Evolutionary conservation across 2,888 invertebrate species (phyloP).

Genomic region (Clivina fossor): DNA sequence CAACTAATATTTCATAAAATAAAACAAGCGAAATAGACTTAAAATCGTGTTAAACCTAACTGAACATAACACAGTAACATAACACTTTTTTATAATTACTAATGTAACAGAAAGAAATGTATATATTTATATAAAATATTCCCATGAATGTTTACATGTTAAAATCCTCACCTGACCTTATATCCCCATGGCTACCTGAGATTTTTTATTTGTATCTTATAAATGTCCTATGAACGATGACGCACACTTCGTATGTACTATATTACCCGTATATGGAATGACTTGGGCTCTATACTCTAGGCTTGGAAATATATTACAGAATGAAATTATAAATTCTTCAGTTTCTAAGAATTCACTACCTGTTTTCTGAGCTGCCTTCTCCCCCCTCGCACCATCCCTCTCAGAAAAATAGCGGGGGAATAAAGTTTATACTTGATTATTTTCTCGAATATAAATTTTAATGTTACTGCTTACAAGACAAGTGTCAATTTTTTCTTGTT

Average conservation of each 20-base stretch:
- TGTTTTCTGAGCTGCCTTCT: conserved; percentile 21
- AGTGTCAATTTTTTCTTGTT: conserved; percentile 18
- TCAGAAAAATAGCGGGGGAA: background rate
- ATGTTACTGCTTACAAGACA: conserved; percentile 10
- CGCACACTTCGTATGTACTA: too few species aligned
- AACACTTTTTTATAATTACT: conserved; percentile 29
- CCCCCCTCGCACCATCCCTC: background rate
- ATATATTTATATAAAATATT: conserved; percentile 31
- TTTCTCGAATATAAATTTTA: conserved; percentile 21
- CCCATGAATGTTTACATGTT: conserved; percentile 30
- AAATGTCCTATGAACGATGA: background rate
- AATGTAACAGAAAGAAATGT: conserved; percentile 27
- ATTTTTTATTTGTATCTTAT: conserved; percentile 21
- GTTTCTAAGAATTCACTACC: conserved; percentile 29
- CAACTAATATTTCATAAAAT: conserved; percentile 18
- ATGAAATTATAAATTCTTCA: conserved; percentile 30
- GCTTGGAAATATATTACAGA: conserved; percentile 15
- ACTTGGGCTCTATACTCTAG: background rate
- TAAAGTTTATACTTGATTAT: conserved; percentile 16
- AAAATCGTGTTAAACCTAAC: background rate
- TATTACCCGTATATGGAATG: background rate
- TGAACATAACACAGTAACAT: background rate
- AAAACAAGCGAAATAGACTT: conserved; percentile 6
- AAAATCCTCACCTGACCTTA: conserved; percentile 29
- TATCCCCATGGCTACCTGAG: conserved; percentile 21